phyloP scores from a whole-genome alignment of 64 coral and sea anemone genomes.

The Trachythela sp. region DNA sequence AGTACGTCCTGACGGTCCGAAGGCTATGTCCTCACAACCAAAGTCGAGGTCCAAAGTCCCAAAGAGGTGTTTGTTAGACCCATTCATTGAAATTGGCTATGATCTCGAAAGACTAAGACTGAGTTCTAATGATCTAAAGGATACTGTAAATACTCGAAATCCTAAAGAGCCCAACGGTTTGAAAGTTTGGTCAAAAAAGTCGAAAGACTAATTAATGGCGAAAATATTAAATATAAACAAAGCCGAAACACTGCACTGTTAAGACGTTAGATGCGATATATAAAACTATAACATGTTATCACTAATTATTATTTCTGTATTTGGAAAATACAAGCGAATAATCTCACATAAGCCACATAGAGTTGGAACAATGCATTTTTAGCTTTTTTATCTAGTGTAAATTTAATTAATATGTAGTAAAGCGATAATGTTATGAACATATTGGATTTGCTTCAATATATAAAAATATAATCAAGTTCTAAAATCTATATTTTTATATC shows the following conservation, averaged over 20 bases:
- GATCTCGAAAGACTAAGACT: too few relatives aligned
- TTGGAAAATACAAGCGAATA: not conserved
- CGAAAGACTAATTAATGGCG: too few relatives aligned
- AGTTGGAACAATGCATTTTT: not conserved
- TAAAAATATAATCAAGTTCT: not conserved
- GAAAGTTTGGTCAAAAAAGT: too few relatives aligned
- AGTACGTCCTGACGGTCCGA: too few relatives aligned
- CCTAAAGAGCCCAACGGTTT: too few relatives aligned
- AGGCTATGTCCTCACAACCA: too few relatives aligned
- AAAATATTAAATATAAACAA: not conserved
- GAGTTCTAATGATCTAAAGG: too few relatives aligned
- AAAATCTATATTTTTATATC: too few relatives aligned
- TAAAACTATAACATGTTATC: not conserved
- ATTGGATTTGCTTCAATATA: not conserved
- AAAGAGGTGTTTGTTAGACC: too few relatives aligned
- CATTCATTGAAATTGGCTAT: too few relatives aligned
- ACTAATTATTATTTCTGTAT: not conserved
- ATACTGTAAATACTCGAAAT: too few relatives aligned
- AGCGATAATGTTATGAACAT: not conserved
- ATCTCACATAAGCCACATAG: not conserved
- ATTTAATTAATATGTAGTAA: not conserved
- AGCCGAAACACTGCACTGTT: not conserved
- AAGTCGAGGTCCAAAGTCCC: too few relatives aligned
- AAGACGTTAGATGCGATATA: not conserved
- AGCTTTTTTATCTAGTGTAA: not conserved